Evolutionary conservation across 2,888 invertebrate species (phyloP).

Genomic region (Drosophila fungiperda): DNA sequence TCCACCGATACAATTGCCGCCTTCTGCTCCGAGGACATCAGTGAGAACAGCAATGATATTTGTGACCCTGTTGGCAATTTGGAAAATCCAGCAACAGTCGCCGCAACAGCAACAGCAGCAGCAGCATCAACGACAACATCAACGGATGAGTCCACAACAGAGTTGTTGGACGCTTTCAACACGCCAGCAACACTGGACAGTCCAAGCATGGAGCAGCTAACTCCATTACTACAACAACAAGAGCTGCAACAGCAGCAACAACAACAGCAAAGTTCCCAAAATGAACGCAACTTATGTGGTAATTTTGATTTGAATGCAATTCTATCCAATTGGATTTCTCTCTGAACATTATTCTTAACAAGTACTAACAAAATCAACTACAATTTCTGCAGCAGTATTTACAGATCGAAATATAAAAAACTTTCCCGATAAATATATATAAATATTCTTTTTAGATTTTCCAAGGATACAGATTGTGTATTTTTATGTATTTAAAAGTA

Average conservation of each 20-base stretch:
- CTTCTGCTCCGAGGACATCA: conserved; percentile 82
- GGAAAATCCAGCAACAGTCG: conserved; percentile 16
- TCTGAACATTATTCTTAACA: not conserved
- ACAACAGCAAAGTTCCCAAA: conserved; percentile 72
- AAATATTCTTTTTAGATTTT: not conserved
- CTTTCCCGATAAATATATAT: not conserved
- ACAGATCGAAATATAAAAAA: conserved; percentile 5
- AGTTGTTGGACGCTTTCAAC: not conserved
- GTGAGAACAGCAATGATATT: conserved; percentile 82
- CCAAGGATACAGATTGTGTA: not conserved
- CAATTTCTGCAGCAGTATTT: conserved; percentile 19
- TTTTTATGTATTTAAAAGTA: not conserved
- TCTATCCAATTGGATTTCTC: no score
- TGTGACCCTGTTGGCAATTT: conserved; percentile 64
- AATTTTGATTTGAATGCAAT: conserved; percentile 9
- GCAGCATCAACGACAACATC: not conserved
- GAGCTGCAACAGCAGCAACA: conserved; percentile 43
- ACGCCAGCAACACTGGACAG: conserved; percentile 16
- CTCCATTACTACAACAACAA: conserved; percentile 26
- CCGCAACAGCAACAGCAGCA: conserved; percentile 17
- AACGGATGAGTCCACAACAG: conserved; percentile 24
- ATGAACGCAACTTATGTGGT: conserved; percentile 77
- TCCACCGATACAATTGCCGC: conserved; percentile 83
- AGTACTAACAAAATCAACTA: conserved; percentile 15
- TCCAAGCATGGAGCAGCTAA: conserved; percentile 40